Conservation (phyloP, 2,797 vertebrate species). For the Diplodus puntazzo region DNA sequence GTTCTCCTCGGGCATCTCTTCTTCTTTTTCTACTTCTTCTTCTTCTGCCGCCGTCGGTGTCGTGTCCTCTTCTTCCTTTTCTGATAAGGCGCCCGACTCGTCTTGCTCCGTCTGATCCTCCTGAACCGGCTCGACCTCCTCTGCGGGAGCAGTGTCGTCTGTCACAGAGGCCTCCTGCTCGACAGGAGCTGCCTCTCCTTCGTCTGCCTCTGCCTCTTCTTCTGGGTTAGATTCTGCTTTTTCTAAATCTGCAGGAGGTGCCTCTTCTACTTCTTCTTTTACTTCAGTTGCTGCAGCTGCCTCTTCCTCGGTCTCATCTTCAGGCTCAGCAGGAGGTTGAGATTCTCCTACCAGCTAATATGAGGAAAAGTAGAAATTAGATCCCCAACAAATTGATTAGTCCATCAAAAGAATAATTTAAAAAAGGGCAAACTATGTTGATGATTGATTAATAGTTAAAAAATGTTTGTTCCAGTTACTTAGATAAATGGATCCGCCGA, state of each 20-base stretch:
- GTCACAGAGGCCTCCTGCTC: constrained; percentile 50
- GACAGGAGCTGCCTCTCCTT: constrained; percentile 12
- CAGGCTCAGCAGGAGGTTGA: constrained; percentile 29
- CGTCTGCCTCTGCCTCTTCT: constrained; percentile 16
- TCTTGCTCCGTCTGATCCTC: constrained; percentile 40
- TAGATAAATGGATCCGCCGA: no score
- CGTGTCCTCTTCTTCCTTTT: constrained; percentile 23
- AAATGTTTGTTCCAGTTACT: no score
- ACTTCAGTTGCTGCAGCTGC: constrained; percentile 5
- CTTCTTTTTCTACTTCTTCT: constrained; percentile 14
- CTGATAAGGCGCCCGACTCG: constrained; percentile 18
- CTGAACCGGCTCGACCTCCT: constrained; percentile 33
- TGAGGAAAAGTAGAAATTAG: constrained; percentile 7
- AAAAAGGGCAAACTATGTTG: no score
- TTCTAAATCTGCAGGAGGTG: constrained; percentile 1
- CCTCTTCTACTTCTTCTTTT: not conserved
- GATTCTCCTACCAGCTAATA: constrained; percentile 55
- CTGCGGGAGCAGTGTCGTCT: constrained; percentile 41
- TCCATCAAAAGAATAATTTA: no score
- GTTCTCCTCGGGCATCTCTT: constrained; percentile 19
- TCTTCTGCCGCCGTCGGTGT: constrained; percentile 18
- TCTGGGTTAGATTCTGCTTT: not conserved
- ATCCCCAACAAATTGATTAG: no score
- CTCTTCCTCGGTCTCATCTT: constrained; percentile 41
- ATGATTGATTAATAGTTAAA: no score